These are phyloP conservation scores for Stratiolaelaps scimitus DNA, from an alignment of 1,140 invertebrate species.

Conservation along the genomic window DNA sequence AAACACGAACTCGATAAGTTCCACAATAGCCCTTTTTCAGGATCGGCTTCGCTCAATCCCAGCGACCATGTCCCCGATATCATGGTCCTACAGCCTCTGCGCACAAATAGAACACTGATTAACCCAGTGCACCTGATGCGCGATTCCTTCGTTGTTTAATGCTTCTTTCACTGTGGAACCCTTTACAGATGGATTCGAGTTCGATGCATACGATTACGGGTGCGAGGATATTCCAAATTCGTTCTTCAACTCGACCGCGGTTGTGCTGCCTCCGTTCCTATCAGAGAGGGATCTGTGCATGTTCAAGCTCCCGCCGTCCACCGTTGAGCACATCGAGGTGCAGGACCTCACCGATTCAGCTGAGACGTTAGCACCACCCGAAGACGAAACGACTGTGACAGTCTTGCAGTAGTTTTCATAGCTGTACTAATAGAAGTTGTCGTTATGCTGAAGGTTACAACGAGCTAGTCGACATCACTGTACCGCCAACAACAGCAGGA, in stretches of 20 bases:
- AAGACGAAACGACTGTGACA: not conserved
- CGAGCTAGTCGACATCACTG: too few species aligned
- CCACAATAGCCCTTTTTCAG: too few species aligned
- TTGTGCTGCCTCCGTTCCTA: conserved; percentile 21
- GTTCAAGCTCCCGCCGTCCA: conserved; percentile 24
- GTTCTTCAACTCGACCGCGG: conserved; percentile 32
- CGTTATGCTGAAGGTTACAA: too few species aligned
- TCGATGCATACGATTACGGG: conserved; percentile 36
- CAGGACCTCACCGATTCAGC: conserved; percentile 26
- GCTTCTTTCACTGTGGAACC: too few species aligned
- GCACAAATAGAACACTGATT: not conserved
- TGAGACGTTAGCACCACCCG: conserved; percentile 5
- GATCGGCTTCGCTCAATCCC: too few species aligned
- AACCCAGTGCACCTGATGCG: not conserved
- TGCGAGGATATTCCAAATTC: conserved; percentile 34
- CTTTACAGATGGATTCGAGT: conserved; percentile 35
- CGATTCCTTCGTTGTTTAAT: not conserved
- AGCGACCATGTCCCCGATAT: too few species aligned
- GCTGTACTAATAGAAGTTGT: too few species aligned
- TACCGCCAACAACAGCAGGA: too few species aligned
- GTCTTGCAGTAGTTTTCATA: too few species aligned
- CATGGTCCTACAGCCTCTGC: too few species aligned
- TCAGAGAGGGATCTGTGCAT: conserved; percentile 24
- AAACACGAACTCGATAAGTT: too few species aligned
- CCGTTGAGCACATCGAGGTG: conserved; percentile 19